Evolutionary conservation across 2,888 invertebrate species (phyloP).

Genomic region (Heliconius erato): DNA sequence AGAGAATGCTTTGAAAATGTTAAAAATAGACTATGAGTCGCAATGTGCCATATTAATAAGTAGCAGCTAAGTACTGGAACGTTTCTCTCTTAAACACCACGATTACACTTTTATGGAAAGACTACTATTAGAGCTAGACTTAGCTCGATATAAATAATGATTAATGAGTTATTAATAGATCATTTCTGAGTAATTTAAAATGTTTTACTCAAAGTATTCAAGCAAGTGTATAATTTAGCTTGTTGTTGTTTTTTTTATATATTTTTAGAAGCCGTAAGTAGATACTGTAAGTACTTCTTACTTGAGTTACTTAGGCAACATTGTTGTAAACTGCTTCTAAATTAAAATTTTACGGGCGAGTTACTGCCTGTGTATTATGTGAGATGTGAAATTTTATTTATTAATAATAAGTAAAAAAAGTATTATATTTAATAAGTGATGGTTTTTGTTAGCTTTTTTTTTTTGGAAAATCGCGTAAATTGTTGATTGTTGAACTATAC

Average conservation of each 20-base stretch:
- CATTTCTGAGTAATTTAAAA: background rate
- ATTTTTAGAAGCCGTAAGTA: background rate
- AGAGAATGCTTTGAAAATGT: background rate
- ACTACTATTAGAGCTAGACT: background rate
- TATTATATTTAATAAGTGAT: background rate
- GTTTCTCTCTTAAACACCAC: background rate
- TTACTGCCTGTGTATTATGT: background rate
- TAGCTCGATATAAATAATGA: background rate
- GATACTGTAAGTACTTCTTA: background rate
- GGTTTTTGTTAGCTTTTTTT: background rate
- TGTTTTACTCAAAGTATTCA: background rate
- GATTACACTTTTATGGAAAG: background rate
- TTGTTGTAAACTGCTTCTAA: background rate
- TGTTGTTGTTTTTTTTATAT: background rate
- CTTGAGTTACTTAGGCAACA: slow-evolving; percentile 2
- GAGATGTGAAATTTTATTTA: background rate
- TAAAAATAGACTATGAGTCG: background rate
- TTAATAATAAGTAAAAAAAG: background rate
- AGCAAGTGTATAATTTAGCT: background rate
- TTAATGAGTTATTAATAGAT: background rate
- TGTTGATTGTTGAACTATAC: background rate
- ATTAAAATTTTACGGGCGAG: background rate
- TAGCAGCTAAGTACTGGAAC: background rate
- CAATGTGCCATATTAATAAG: background rate
- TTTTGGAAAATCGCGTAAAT: background rate